Base-by-base conservation (phyloP, 2,888 invertebrate genomes). In the Eupithecia pulchellata region DNA sequence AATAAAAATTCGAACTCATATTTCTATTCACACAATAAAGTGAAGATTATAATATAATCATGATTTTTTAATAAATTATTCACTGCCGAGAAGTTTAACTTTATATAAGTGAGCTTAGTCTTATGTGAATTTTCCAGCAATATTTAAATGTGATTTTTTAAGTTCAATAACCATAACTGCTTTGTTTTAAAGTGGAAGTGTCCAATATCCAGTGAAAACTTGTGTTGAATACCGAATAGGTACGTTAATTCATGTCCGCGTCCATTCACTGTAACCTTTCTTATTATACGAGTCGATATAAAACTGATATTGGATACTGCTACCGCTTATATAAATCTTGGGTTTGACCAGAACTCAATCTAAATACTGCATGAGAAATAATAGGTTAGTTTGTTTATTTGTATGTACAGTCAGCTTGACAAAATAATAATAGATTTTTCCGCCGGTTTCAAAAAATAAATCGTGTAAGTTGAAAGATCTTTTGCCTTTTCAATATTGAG, bases 281-380 rank as follows among this genome's bases (percentile, higher is more conserved):
- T 64, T 72, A 72, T 72, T 69, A 72, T 55, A 52, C 52, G 39
- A 69, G 32, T 64, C 66, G 36, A 57, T 68, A 62, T 72, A 68
- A 72, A 66, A 69, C 69, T 72, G 72, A 72, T 64, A 72, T 72
- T 64, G 69, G 72, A 72, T 69, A 72, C 66, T 63, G 67, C 67
- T 68, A 64, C 67, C 61, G 57, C 62, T 57, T 29, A 66, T 52
- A 72, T 66, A 72, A 66, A 66, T 72, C 64, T 69, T 17, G 25
- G 30, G 32, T 64, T 20, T 34, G 64, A 66, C 39, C 66, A 64
- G 55, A 69, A 72, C 55, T 60, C 60, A 72, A 66, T 34, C 34
- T n/a, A 0, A 32, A 20, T 47, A 47, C 20, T 20, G 5, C n/a
- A 42, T n/a, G n/a, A n/a, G 42, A 47, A 20, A 47, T 47, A 9